These are phyloP conservation scores for Tringa solitaria DNA, from an alignment of 2,113 vertebrate species.

Conservation along the genomic window DNA sequence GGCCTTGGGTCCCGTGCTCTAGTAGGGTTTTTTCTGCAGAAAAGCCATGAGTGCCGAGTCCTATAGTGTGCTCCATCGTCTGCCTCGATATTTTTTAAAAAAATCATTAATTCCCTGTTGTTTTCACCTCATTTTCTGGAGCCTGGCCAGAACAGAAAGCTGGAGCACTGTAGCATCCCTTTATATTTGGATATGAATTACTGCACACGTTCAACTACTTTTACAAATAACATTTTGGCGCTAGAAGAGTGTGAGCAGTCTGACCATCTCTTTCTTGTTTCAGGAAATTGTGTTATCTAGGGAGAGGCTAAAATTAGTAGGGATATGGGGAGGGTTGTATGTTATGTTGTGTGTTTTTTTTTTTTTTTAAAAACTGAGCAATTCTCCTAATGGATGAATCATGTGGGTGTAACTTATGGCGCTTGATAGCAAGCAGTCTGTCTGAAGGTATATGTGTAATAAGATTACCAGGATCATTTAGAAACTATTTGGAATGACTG, in stretches of 20 bases:
- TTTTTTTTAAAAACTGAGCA: not conserved
- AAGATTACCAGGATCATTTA: conserved; percentile 19
- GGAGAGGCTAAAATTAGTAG: conserved; percentile 36
- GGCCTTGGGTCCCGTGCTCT: not conserved
- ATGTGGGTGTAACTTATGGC: conserved; percentile 20
- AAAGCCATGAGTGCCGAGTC: not conserved
- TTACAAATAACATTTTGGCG: not conserved
- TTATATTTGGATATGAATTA: not conserved
- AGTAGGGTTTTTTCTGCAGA: not conserved
- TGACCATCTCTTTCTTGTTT: not conserved
- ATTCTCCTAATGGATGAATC: conserved; percentile 27
- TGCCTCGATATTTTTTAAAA: not conserved
- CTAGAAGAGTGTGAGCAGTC: not conserved
- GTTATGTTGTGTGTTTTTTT: not conserved
- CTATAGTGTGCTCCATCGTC: not conserved
- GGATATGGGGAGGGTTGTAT: not conserved
- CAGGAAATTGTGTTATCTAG: conserved; percentile 32
- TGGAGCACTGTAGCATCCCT: not conserved
- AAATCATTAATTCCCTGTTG: not conserved
- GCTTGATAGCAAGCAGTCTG: conserved; percentile 29
- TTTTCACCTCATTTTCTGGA: not conserved
- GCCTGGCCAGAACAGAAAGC: not conserved
- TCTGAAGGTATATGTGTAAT: conserved; percentile 16
- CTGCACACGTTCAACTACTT: fast-evolving
- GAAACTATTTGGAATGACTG: conserved; percentile 20